phyloP scores from a whole-genome alignment of 2,888 invertebrate species.

The Agriotes lineatus region DNA sequence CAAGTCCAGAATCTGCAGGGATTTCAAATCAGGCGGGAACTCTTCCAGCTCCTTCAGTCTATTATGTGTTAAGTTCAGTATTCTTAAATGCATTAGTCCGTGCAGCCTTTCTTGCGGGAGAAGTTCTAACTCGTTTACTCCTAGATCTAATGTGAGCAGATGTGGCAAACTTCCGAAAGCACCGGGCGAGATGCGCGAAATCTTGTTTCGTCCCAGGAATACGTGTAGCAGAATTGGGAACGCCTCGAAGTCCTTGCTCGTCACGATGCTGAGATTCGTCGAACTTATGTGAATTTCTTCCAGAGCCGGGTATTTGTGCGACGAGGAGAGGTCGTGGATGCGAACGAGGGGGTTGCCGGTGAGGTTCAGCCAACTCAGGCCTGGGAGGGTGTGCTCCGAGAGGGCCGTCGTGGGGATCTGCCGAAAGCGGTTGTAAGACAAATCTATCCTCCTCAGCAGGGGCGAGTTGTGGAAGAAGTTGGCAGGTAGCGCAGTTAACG shows the following conservation, averaged over 20 bases:
- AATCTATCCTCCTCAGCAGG: slow-evolving; percentile 79
- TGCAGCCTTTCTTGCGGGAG: slow-evolving; percentile 87
- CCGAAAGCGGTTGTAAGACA: slow-evolving; percentile 83
- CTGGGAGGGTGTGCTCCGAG: slow-evolving; percentile 80
- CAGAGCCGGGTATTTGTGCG: slow-evolving; percentile 81
- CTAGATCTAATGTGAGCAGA: slow-evolving; percentile 83
- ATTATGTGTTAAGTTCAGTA: slow-evolving; percentile 88
- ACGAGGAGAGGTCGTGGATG: slow-evolving; percentile 78
- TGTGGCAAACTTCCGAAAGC: slow-evolving; percentile 84
- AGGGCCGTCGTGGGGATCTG: slow-evolving; percentile 84
- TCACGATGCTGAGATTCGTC: slow-evolving; percentile 85
- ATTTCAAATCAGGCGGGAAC: slow-evolving; percentile 82
- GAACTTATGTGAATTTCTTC: slow-evolving; percentile 84
- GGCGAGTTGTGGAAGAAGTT: slow-evolving; percentile 84
- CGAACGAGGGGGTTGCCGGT: slow-evolving; percentile 85
- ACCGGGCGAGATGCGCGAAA: slow-evolving; percentile 85
- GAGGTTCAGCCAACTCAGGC: slow-evolving; percentile 82
- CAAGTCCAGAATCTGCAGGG: slow-evolving; percentile 83
- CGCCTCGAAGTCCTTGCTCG: slow-evolving; percentile 87
- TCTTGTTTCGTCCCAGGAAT: slow-evolving; percentile 79
- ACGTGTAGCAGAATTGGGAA: slow-evolving; percentile 84
- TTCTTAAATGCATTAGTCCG: slow-evolving; percentile 78
- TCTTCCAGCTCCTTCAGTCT: slow-evolving; percentile 84
- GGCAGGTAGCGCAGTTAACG: slow-evolving; percentile 80
- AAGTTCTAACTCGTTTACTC: slow-evolving; percentile 84